A percentile compares a stretch with the other conserved stretches of the same genome.
Conservation (phyloP, 1,140 invertebrate genomes). For the Drosophila kikkawai region DNA sequence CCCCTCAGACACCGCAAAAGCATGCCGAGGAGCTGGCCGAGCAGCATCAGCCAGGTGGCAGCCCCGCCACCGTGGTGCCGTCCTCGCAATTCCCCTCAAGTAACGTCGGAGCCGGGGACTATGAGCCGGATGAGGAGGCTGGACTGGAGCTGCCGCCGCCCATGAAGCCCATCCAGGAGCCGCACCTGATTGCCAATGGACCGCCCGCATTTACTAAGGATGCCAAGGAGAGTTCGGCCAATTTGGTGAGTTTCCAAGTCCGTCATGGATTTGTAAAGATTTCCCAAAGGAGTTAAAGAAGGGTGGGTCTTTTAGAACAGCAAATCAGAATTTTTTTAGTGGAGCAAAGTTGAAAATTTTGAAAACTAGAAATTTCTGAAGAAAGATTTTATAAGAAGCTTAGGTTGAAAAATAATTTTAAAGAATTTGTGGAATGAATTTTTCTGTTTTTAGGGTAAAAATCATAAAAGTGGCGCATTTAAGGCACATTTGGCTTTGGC, state of each 20-base stretch:
- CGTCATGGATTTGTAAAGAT: constrained; percentile 15
- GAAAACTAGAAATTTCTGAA: not conserved
- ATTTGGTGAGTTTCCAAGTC: constrained; percentile 86
- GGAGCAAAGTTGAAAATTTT: not conserved
- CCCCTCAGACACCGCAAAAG: constrained; percentile 66
- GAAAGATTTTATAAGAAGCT: no score
- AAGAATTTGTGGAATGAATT: not conserved
- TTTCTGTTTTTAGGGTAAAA: not conserved
- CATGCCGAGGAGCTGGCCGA: constrained; percentile 71
- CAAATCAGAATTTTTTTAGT: not conserved
- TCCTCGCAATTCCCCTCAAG: constrained; percentile 69
- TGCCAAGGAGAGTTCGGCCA: constrained; percentile 88
- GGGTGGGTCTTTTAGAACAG: not conserved
- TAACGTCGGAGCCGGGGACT: constrained; percentile 78
- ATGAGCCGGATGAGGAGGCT: constrained; percentile 91
- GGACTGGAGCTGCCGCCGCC: constrained; percentile 96
- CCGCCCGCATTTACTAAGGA: constrained; percentile 86
- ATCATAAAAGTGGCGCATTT: not conserved
- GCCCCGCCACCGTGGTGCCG: constrained; percentile 56
- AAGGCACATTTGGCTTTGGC: not conserved
- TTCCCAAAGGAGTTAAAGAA: constrained; percentile 5
- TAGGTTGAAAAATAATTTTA: not conserved
- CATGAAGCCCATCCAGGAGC: constrained; percentile 96
- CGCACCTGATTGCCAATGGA: constrained; percentile 86
- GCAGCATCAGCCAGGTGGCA: constrained; percentile 58